These are phyloP conservation scores for Venustoraphidia nigricollis DNA, from an alignment of 2,888 invertebrate species.

Conservation along the genomic window DNA sequence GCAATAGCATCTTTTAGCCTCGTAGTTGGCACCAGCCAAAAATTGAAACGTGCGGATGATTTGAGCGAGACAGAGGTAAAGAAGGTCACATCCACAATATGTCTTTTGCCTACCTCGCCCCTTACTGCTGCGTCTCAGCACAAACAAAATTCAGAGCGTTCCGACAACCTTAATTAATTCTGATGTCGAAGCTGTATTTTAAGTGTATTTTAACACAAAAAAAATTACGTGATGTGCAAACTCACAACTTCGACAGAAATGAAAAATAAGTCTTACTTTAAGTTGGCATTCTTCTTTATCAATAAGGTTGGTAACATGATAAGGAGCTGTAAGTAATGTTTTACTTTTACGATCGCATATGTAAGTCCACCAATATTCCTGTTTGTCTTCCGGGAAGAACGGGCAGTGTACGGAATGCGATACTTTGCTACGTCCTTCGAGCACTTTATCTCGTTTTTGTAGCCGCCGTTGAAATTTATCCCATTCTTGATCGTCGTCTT, in stretches of 20 bases:
- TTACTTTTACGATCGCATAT: conserved; percentile 90
- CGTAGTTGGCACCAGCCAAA: no score
- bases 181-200: no score
- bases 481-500: conserved; percentile 84
- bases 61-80: no score
- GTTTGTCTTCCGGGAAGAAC: conserved; percentile 85
- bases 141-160: no score
- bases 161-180: no score
- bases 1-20: no score
- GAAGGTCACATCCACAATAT: no score
- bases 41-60: no score
- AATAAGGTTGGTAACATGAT: conserved; percentile 84
- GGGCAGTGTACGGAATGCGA: conserved; percentile 98
- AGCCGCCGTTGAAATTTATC: conserved; percentile 81
- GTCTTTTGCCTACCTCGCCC: no score
- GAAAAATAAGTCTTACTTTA: conserved; percentile 30
- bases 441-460: conserved; percentile 67
- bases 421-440: conserved; percentile 85
- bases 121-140: no score
- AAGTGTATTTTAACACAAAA: no score
- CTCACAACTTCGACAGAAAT: neutral
- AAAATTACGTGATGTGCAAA: no score
- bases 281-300: conserved; percentile 83
- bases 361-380: conserved; percentile 99
- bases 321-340: conserved; percentile 81